These are phyloP conservation scores for Siniperca chuatsi DNA, from an alignment of 2,113 vertebrate species.

Conservation along the genomic window DNA sequence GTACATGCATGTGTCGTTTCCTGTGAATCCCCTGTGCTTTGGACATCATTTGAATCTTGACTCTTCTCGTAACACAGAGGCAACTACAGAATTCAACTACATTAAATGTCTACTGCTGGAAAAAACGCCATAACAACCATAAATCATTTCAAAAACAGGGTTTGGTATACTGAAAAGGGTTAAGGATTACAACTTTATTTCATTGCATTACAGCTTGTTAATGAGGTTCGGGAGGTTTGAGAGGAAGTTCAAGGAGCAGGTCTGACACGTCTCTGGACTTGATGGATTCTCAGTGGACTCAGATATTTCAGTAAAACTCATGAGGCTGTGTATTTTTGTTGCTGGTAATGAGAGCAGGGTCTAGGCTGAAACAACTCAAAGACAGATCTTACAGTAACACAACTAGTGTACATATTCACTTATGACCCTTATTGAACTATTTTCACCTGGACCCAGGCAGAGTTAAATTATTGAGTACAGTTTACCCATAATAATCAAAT, in stretches of 20 bases:
- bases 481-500: conserved; percentile 10
- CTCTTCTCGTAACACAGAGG: no score
- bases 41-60: no score
- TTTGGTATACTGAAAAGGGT: background rate
- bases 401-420: background rate
- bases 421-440: background rate
- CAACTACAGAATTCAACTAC: background rate
- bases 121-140: background rate
- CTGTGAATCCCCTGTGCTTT: no score
- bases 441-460: background rate
- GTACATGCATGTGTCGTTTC: no score
- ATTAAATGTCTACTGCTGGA: background rate
- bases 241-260: background rate
- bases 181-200: no score
- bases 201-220: no score
- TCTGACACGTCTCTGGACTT: background rate
- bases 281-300: no score
- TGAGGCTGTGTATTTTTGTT: background rate
- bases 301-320: no score
- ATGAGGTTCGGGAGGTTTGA: background rate
- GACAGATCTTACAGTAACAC: background rate
- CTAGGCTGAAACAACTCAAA: background rate
- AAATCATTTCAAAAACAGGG: background rate
- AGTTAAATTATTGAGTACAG: background rate
- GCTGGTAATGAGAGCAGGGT: background rate